phyloP scores from a whole-genome alignment of 2,888 invertebrate genomes.

The Agapostemon virescens region DNA sequence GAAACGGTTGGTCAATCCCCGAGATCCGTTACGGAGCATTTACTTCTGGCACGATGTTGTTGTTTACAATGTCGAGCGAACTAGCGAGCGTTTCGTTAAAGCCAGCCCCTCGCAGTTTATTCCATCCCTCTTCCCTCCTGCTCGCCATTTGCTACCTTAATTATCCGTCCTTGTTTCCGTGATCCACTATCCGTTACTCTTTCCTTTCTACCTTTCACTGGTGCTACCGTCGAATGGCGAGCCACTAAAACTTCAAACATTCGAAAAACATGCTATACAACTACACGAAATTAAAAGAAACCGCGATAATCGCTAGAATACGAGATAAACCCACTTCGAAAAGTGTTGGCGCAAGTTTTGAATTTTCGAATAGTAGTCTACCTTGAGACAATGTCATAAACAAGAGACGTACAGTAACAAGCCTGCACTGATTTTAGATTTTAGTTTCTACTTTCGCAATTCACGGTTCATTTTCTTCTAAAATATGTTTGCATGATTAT shows the following conservation, averaged over 20 bases:
- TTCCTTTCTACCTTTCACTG: not conserved
- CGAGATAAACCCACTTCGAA: not conserved
- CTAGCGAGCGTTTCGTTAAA: slow-evolving; percentile 48
- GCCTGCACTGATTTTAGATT: no score
- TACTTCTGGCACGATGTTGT: slow-evolving; percentile 56
- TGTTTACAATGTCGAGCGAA: slow-evolving; percentile 58
- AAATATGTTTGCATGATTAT: no score
- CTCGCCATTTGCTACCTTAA: not conserved
- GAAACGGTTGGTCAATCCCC: slow-evolving; percentile 66
- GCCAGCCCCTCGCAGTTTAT: slow-evolving; percentile 31
- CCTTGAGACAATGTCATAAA: no score
- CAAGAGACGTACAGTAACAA: no score
- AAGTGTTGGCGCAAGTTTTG: no score
- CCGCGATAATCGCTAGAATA: not conserved
- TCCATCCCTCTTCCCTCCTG: slow-evolving; percentile 7
- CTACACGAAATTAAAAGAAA: not conserved
- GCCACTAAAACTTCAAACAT: slow-evolving; percentile 10
- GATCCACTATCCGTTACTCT: slow-evolving; percentile 6
- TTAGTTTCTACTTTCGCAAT: no score
- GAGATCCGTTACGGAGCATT: slow-evolving; percentile 62
- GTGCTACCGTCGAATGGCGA: not conserved
- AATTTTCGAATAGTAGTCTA: no score
- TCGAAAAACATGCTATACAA: slow-evolving; percentile 4
- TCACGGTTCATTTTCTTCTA: no score
- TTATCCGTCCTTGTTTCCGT: slow-evolving; percentile 23